A percentile compares a stretch with the other conserved stretches of the same genome.
phyloP scores from a whole-genome alignment of 2,888 invertebrate species.

The Nowickia ferox region DNA sequence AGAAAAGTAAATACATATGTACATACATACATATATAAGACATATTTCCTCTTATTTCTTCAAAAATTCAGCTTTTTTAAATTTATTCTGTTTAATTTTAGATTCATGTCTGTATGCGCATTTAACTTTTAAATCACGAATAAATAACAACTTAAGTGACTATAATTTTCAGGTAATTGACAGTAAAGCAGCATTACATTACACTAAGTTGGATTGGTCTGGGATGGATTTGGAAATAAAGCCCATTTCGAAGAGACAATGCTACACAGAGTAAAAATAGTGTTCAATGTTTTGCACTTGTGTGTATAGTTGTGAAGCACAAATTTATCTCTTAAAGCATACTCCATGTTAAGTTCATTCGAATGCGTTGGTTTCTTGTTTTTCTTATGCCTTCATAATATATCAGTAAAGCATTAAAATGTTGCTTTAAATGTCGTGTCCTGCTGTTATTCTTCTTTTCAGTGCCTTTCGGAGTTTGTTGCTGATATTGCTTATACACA shows the following conservation, averaged over 20 bases:
- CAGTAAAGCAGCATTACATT: conserved; percentile 61
- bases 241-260: conserved; percentile 47
- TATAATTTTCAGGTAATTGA: conserved; percentile 73
- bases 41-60: conserved; percentile 18
- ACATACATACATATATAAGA: not conserved
- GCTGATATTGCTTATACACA: not conserved
- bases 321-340: conserved; percentile 43
- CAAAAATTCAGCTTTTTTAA: not conserved
- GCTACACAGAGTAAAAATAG: conserved; percentile 32
- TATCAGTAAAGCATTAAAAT: conserved; percentile 24
- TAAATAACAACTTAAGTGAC: conserved; percentile 69
- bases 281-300: conserved; percentile 27
- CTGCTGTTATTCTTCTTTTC: conserved; percentile 37
- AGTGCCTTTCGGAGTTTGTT: conserved; percentile 10
- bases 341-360: conserved; percentile 53
- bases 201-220: conserved; percentile 22
- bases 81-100: conserved; percentile 65
- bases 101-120: conserved; percentile 52
- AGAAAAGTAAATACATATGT: not conserved
- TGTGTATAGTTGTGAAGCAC: conserved; percentile 30
- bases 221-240: conserved; percentile 41
- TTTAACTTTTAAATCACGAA: conserved; percentile 66
- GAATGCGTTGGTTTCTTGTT: conserved; percentile 27
- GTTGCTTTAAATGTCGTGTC: conserved; percentile 51
- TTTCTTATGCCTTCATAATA: conserved; percentile 26